Base-by-base conservation (phyloP, 1,140 invertebrate species). In the Sesamia nonagrioides region DNA sequence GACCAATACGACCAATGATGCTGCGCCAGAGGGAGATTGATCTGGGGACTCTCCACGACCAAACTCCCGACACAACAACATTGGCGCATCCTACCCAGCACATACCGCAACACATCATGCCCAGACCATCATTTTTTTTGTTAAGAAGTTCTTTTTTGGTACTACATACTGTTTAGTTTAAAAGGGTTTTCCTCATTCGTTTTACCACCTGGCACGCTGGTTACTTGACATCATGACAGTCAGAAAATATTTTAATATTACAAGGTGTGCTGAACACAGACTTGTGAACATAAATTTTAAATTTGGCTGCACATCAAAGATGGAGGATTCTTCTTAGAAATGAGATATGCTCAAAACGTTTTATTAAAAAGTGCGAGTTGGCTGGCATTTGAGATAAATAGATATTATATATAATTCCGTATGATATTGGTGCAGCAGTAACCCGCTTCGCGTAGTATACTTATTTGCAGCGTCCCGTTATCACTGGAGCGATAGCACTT, bases 401-500 rank as follows among this genome's bases (percentile, higher is more conserved):
- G 86, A 78, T 84, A 81, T n/a, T n/a, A n/a, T n/a, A n/a, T n/a
- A n/a, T n/a, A n/a, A n/a, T 77, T 82, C 78, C 84, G 84, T 84
- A 84, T 88, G 85, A 88, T 81, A 81, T 88, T 87, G 84, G 87
- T 84, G 79, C 89, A 88, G 78, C 86, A 89, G 86, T 88, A 88
- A 91, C 90, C 87, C 83, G 86, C 83, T 84, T 75, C 79, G 79
- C 83, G 78, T 85, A 85, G 82, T 80, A 84, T 88, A 42, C 17
- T 37, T 66, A 85, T 88, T 86, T 84, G 82, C 78, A 75, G 81
- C 86, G 85, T 86, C 86, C 86, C 87, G 89, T 91, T 92, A 92
- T 91, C 91, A 86, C 50, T 71, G 63, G 45, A 74, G 77, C 86
- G 91, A 93, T 93, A 91, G 87, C 85, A 83, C 79, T 80, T 58